Evolutionary conservation across 2,888 invertebrate genomes (phyloP).

Genomic region (Ernsta delagoae): DNA sequence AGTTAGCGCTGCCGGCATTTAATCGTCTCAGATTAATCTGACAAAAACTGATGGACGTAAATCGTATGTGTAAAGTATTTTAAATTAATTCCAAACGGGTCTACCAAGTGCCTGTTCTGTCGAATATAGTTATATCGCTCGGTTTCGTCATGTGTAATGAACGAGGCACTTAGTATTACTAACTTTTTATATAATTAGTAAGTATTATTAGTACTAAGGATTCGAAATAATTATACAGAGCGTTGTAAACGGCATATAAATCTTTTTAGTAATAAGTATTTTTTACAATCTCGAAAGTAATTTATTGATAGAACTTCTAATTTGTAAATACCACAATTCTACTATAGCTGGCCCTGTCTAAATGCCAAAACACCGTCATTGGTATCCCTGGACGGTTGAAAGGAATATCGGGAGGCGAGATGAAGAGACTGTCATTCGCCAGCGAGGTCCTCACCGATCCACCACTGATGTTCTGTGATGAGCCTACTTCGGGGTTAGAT

Average conservation of each 20-base stretch:
- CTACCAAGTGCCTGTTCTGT: too few relatives aligned
- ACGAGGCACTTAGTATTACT: too few relatives aligned
- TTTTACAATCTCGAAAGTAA: too few relatives aligned
- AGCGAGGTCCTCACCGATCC: slow-evolving; percentile 99
- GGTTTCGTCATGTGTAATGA: too few relatives aligned
- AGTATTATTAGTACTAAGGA: too few relatives aligned
- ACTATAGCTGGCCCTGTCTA: slow-evolving; percentile 91
- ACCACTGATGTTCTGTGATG: slow-evolving; percentile 97
- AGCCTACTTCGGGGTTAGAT: slow-evolving; percentile 98
- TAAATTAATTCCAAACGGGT: neutral
- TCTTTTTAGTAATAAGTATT: too few relatives aligned
- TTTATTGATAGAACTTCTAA: too few relatives aligned
- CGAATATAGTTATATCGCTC: too few relatives aligned
- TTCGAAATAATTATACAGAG: too few relatives aligned
- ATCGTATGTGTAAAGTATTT: neutral
- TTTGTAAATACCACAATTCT: neutral
- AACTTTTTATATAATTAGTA: too few relatives aligned
- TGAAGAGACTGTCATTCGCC: slow-evolving; percentile 97
- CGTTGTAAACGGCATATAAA: too few relatives aligned
- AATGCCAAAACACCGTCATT: slow-evolving; percentile 96
- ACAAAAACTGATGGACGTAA: neutral
- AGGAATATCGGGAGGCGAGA: slow-evolving; percentile 98
- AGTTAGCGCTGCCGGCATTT: neutral
- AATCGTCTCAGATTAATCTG: neutral
- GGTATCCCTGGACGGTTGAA: slow-evolving; percentile 94